phyloP scores from a whole-genome alignment of 2,113 vertebrate species.

The Aramus guarauna region DNA sequence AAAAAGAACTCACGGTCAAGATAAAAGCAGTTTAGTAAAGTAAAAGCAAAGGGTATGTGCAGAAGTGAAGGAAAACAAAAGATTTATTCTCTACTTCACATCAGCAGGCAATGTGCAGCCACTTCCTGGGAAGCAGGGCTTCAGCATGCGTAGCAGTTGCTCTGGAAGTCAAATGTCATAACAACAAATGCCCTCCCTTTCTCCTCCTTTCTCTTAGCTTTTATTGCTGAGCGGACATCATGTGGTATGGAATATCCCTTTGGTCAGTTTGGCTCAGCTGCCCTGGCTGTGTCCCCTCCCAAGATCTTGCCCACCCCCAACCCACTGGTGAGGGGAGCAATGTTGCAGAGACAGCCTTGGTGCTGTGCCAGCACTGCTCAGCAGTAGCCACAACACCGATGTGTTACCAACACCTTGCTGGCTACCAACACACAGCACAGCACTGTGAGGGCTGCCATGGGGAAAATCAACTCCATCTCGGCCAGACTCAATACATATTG shows the following conservation, averaged over 20 bases:
- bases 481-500: neutral
- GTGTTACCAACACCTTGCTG: neutral
- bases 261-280: neutral
- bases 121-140: neutral
- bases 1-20: neutral
- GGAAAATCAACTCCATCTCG: neutral
- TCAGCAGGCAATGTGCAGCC: neutral
- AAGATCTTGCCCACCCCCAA: neutral
- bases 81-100: neutral
- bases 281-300: neutral
- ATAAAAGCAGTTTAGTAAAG: neutral
- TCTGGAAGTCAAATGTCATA: neutral
- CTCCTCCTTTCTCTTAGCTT: neutral
- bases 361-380: neutral
- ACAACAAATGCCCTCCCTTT: fast-evolving
- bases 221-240: neutral
- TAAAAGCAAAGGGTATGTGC: neutral
- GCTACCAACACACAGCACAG: neutral
- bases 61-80: neutral
- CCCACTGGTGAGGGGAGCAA: neutral
- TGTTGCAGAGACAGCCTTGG: neutral
- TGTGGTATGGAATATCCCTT: neutral
- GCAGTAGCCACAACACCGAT: neutral
- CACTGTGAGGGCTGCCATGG: neutral
- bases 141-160: fast-evolving